These are phyloP conservation scores for Scaptomyza tumidula DNA, from an alignment of 2,888 invertebrate genomes.

Conservation along the genomic window DNA sequence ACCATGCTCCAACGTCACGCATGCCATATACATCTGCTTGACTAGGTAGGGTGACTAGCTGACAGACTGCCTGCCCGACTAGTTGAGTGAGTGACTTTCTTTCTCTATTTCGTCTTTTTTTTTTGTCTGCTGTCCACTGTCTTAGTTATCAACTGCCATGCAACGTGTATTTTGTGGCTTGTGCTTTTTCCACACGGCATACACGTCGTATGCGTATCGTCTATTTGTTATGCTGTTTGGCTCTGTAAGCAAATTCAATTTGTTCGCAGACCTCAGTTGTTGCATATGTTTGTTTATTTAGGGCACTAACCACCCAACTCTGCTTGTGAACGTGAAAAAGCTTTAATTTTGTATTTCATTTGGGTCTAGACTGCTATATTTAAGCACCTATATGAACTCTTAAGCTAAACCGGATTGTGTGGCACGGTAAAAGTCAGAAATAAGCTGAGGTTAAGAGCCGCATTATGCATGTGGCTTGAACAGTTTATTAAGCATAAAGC, in stretches of 20 bases:
- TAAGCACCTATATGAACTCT: conserved; percentile 10
- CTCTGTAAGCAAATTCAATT: conserved; percentile 70
- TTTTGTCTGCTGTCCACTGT: conserved; percentile 38
- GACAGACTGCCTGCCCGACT: conserved; percentile 23
- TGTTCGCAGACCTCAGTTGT: conserved; percentile 51
- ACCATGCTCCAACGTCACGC: conserved; percentile 43
- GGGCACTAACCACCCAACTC: not conserved
- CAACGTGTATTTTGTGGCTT: conserved; percentile 61
- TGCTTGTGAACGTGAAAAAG: conserved; percentile 7
- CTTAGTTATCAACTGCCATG: conserved; percentile 61
- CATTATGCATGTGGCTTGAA: not conserved
- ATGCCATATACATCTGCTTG: conserved; percentile 54
- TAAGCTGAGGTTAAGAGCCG: not conserved
- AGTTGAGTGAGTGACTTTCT: conserved; percentile 45
- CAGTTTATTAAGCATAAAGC: not conserved
- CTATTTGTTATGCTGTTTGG: conserved; percentile 75
- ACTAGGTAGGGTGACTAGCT: conserved; percentile 25
- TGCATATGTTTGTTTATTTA: conserved; percentile 61
- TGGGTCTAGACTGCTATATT: conserved; percentile 16
- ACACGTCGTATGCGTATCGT: conserved; percentile 67
- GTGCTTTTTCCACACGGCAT: conserved; percentile 32
- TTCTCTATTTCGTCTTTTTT: conserved; percentile 19
- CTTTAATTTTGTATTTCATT: conserved; percentile 34
- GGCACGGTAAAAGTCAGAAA: not conserved
- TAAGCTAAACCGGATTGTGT: not conserved